phyloP scores from a whole-genome alignment of 2,113 vertebrate genomes.

The Hydrochoerus hydrochaeris region DNA sequence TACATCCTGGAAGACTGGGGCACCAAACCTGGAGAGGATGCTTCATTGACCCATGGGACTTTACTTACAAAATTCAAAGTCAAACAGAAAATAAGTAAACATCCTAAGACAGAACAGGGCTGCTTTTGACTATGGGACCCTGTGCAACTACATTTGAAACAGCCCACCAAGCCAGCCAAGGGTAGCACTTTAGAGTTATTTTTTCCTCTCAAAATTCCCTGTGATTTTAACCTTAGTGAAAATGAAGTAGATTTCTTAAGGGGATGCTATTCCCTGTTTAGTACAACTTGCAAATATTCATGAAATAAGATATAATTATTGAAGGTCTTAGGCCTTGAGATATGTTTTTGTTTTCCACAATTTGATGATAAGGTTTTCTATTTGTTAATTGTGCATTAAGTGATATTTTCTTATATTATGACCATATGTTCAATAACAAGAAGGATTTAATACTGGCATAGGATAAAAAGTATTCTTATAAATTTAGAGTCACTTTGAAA shows the following conservation, averaged over 20 bases:
- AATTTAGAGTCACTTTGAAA: not conserved
- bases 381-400: not conserved
- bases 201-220: not conserved
- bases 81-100: not conserved
- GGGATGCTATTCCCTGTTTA: not conserved
- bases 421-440: not conserved
- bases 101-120: not conserved
- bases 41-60: not conserved
- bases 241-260: not conserved
- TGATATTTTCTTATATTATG: not conserved
- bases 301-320: not conserved
- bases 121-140: not conserved
- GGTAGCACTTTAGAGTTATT: not conserved
- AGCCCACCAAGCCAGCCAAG: not conserved
- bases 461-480: not conserved
- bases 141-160: not conserved
- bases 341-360: not conserved
- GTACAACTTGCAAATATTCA: not conserved
- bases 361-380: not conserved
- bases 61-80: not conserved
- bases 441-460: not conserved
- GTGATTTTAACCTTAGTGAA: not conserved
- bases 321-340: not conserved
- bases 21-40: too few species aligned
- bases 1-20: not conserved